Evolutionary conservation across 2,113 vertebrate genomes (phyloP).

Genomic region (Pygoscelis antarcticus): DNA sequence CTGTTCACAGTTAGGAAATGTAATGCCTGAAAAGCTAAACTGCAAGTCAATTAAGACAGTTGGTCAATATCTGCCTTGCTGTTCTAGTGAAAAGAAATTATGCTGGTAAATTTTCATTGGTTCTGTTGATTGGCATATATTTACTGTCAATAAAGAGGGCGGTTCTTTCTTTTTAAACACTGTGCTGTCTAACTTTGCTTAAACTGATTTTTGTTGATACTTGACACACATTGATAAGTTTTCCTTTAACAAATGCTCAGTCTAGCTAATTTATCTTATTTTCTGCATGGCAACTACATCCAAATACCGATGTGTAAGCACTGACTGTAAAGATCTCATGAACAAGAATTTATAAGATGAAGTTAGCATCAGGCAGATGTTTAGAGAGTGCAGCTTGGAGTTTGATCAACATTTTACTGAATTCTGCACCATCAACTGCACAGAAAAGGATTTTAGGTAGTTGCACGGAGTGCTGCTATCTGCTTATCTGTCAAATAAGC

Average conservation of each 20-base stretch:
- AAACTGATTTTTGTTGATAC: constrained; percentile 25
- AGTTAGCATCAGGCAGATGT: not conserved
- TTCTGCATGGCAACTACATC: not conserved
- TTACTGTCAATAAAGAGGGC: not conserved
- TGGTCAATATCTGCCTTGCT: constrained; percentile 62
- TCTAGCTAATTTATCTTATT: not conserved
- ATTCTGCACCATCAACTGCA: not conserved
- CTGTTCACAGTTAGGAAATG: not conserved
- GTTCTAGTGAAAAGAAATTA: constrained; percentile 60
- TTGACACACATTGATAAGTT: not conserved
- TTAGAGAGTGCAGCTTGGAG: not conserved
- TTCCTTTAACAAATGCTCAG: not conserved
- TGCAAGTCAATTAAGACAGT: constrained; percentile 27
- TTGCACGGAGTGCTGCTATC: not conserved
- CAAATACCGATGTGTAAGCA: not conserved
- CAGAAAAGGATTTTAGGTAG: not conserved
- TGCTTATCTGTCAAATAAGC: not conserved
- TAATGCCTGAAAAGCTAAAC: constrained; percentile 32
- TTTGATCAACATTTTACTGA: not conserved
- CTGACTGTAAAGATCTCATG: not conserved
- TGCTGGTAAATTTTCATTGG: constrained; percentile 41
- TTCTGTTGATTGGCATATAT: constrained; percentile 6
- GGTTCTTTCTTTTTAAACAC: not conserved
- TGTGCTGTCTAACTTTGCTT: not conserved
- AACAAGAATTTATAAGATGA: not conserved